Evolutionary conservation across 2,113 vertebrate species (phyloP).

Genomic region (Oxygymnocypris stewartii): DNA sequence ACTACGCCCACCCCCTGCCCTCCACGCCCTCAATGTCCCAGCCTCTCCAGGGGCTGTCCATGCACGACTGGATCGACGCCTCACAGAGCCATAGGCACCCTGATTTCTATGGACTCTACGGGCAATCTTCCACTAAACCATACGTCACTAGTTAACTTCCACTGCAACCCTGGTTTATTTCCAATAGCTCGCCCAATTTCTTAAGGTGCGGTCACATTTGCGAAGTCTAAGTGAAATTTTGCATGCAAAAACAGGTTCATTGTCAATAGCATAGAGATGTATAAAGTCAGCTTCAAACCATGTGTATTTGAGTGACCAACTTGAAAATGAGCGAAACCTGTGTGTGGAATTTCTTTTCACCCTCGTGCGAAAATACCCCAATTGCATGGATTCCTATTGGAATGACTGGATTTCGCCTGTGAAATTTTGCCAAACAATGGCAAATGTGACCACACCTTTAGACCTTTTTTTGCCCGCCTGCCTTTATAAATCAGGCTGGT

Average conservation of each 20-base stretch:
- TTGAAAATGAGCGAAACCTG: too few relatives aligned
- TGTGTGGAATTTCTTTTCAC: too few relatives aligned
- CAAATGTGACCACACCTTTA: not conserved
- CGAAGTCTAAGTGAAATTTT: not conserved
- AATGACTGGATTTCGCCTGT: not conserved
- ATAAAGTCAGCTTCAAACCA: too few relatives aligned
- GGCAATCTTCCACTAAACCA: conserved; percentile 92
- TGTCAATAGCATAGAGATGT: not conserved
- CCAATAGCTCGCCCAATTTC: not conserved
- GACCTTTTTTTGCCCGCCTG: conserved; percentile 1
- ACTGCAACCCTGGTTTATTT: conserved; percentile 31
- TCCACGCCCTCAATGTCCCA: conserved; percentile 84
- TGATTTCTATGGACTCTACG: conserved; percentile 94
- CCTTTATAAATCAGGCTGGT: not conserved
- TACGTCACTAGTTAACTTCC: conserved; percentile 90
- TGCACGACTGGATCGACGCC: conserved; percentile 93
- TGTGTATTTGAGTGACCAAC: too few relatives aligned
- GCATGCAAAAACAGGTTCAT: not conserved
- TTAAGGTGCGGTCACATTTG: not conserved
- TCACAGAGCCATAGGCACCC: conserved; percentile 90
- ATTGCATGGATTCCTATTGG: not conserved
- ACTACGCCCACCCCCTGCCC: conserved; percentile 87
- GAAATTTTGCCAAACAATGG: not conserved
- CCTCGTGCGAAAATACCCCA: not conserved
- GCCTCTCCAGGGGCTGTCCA: conserved; percentile 90